Evolutionary conservation across 2,797 vertebrate genomes (phyloP).

Genomic region (Parotocinclus haroldoi): DNA sequence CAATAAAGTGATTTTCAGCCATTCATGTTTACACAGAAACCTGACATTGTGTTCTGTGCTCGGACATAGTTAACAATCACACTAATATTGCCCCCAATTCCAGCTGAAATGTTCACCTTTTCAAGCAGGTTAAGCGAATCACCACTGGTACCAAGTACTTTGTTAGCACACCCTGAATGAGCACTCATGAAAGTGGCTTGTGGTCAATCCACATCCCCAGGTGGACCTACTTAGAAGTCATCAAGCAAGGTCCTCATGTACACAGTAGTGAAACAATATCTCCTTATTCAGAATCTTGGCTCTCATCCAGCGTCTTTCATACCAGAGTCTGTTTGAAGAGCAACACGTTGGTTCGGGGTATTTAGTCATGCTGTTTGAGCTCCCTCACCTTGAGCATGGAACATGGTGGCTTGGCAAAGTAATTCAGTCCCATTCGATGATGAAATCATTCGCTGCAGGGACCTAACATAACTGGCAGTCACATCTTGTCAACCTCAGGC

Average conservation of each 20-base stretch:
- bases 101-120: no score
- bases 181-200: constrained; percentile 69
- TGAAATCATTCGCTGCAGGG: constrained; percentile 72
- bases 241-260: constrained; percentile 62
- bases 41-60: no score
- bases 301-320: constrained; percentile 69
- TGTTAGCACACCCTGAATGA: no score
- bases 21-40: no score
- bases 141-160: constrained; percentile 40
- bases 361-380: constrained; percentile 83
- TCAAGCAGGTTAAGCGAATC: no score
- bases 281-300: constrained; percentile 73
- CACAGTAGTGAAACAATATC: constrained; percentile 68
- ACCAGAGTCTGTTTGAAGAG: constrained; percentile 82
- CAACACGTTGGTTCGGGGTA: constrained; percentile 74
- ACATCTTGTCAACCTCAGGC: constrained; percentile 19
- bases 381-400: constrained; percentile 67
- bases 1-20: no score
- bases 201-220: constrained; percentile 62
- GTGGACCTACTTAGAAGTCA: constrained; percentile 62
- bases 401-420: constrained; percentile 59
- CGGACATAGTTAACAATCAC: no score
- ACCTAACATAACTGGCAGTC: constrained; percentile 44
- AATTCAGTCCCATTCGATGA: constrained; percentile 70
- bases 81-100: no score